Evolutionary conservation across 2,888 invertebrate species (phyloP), one percentile per base, ranked within the genome.

Genomic region (Heliconius hortense): DNA sequence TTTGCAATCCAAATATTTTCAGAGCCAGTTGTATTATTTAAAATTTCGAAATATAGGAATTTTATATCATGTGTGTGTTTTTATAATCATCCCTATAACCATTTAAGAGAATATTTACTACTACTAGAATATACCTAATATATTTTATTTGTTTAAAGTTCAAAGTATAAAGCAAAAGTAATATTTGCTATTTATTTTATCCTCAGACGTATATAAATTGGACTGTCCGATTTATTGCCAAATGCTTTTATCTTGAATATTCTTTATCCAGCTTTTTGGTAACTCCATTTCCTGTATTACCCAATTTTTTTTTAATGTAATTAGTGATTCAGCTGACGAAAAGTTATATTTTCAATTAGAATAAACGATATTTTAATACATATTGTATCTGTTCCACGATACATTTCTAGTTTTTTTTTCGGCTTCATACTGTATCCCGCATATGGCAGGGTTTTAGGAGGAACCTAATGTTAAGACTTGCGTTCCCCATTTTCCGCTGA

Each of bases 161-260:
- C 13, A 64, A 64, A 64, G 35, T n/a, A 64, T 39, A n/a, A 24
- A 39, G 24, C n/a, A n/a, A 39, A 39, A 64, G 64, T 64, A 39
- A 64, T 39, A 64, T 39, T 64, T 1, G 13, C 63, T 63, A 63
- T 35, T 63, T 24, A 70, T 73, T 24, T 76, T 71, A 59, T 66
- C 21, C 67, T 28, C 71, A 77, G 77, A 79, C 76, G 21, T 48
- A 76, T 77, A 81, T 91, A 91, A 91, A 92, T 92, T 90, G 90
- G 88, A 84, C 86, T 84, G 83, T 83, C 86, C 84, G 91, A 93
- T 93, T 93, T 93, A 93, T 93, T 87, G 86, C 90, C 89, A 85
- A 93, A 92, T 89, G 92, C 93, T 93, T 88, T 93, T 91, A 92
- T 90, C 90, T 87, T 89, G 84, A 85, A 86, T 84, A 85, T 84